A percentile compares a stretch with the other conserved stretches of the same genome.
Conservation (phyloP, 2,888 invertebrate species). For the Fabriciana adippe region DNA sequence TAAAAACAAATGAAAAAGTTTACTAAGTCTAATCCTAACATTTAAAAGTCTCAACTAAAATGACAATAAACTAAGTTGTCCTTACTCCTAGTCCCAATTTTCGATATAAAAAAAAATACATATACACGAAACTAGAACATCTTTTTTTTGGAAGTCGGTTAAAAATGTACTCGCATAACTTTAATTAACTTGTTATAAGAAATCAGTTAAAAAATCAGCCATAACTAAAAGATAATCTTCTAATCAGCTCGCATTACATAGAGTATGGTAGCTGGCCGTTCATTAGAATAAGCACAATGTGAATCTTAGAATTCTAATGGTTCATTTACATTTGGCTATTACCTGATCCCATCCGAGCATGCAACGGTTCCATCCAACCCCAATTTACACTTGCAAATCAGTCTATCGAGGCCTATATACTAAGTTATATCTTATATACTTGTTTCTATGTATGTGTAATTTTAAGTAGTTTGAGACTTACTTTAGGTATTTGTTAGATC, state of each 20-base stretch:
- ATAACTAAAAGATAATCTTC: slow-evolving; percentile 10
- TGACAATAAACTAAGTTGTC: too few species aligned
- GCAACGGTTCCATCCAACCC: slow-evolving; percentile 23
- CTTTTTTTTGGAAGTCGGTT: too few species aligned
- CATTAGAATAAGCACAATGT: slow-evolving; percentile 29
- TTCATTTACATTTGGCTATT: slow-evolving; percentile 34
- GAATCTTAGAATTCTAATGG: slow-evolving; percentile 30
- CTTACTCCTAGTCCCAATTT: too few species aligned
- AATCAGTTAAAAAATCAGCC: too few species aligned
- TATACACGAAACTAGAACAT: too few species aligned
- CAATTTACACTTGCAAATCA: slow-evolving; percentile 34
- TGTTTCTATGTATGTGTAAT: neutral
- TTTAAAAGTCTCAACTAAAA: too few species aligned
- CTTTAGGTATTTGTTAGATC: neutral
- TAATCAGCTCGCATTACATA: slow-evolving; percentile 8
- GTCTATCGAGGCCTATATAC: slow-evolving; percentile 7
- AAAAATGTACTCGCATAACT: too few species aligned
- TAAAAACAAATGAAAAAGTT: too few species aligned
- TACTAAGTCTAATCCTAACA: too few species aligned
- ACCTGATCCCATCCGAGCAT: slow-evolving; percentile 26
- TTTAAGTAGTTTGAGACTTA: neutral
- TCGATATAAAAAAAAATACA: too few species aligned
- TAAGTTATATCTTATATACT: neutral
- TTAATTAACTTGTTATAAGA: too few species aligned
- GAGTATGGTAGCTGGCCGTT: slow-evolving; percentile 14